phyloP scores from a whole-genome alignment of 2,113 vertebrate genomes.

The Sisor rabdophorus region DNA sequence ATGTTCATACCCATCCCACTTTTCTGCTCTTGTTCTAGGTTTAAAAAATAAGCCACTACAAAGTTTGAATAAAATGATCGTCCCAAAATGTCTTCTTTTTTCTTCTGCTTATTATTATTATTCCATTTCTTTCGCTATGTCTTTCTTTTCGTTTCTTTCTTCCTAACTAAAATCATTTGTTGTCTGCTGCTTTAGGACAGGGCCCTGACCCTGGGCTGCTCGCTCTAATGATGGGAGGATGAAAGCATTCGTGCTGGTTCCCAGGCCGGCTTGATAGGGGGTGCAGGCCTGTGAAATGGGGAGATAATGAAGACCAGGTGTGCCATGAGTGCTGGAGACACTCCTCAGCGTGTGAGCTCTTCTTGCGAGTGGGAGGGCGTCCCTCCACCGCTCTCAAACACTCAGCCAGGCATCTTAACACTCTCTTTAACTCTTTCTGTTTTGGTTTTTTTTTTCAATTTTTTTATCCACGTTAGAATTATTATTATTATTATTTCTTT shows the following conservation, averaged over 20 bases:
- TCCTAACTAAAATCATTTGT: conserved; percentile 72
- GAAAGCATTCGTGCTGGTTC: conserved; percentile 77
- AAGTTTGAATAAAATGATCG: conserved; percentile 74
- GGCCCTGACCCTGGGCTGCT: conserved; percentile 73
- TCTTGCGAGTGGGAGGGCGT: conserved; percentile 59
- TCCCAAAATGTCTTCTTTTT: conserved; percentile 68
- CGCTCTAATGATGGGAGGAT: conserved; percentile 79
- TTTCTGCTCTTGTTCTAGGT: not conserved
- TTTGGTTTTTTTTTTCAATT: not conserved
- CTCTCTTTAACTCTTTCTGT: not conserved
- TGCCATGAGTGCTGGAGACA: conserved; percentile 65
- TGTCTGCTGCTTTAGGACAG: conserved; percentile 70
- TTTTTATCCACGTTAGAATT: not conserved
- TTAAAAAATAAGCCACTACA: conserved; percentile 54
- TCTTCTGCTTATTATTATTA: conserved; percentile 52
- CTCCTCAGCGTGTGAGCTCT: conserved; percentile 67
- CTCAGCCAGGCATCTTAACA: not conserved
- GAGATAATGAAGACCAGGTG: conserved; percentile 79
- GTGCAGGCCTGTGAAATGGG: conserved; percentile 72
- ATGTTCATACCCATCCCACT: too few species aligned
- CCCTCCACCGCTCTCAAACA: conserved; percentile 45
- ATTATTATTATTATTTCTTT: not conserved
- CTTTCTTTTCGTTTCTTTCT: conserved; percentile 19
- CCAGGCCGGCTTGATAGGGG: conserved; percentile 75
- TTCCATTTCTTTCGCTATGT: conserved; percentile 40